A percentile compares a stretch with the other conserved stretches of the same genome.
Evolutionary conservation across 2,888 invertebrate genomes (phyloP).

Genomic region (Platycnemis pennipes): DNA sequence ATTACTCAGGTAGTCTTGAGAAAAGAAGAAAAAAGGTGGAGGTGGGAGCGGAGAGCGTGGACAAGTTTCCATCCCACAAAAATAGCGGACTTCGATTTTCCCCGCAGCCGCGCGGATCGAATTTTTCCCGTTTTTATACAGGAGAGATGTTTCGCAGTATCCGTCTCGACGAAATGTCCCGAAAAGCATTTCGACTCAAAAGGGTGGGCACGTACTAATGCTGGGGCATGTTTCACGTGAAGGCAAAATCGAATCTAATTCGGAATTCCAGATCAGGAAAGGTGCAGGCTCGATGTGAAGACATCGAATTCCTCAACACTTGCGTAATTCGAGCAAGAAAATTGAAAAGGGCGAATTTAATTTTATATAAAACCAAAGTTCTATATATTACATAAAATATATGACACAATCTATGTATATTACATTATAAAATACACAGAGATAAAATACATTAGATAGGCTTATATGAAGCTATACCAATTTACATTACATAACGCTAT

Average conservation of each 20-base stretch:
- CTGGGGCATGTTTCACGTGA: neutral
- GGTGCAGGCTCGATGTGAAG: neutral
- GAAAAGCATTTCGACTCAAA: neutral
- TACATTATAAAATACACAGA: too few species aligned
- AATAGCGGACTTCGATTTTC: conserved; percentile 61
- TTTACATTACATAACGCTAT: too few species aligned
- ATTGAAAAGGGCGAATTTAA: too few species aligned
- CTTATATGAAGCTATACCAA: too few species aligned
- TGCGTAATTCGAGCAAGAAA: too few species aligned
- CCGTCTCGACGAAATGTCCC: conserved; percentile 19
- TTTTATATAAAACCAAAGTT: too few species aligned
- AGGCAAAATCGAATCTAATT: conserved; percentile 1
- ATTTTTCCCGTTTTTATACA: neutral
- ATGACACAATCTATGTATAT: too few species aligned
- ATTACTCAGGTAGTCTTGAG: neutral
- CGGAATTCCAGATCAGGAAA: conserved; percentile 14
- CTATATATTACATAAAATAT: too few species aligned
- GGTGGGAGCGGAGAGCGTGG: neutral
- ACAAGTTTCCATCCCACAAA: neutral
- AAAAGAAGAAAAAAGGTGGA: neutral
- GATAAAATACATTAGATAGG: too few species aligned
- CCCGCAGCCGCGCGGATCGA: conserved; percentile 53
- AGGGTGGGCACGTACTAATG: neutral
- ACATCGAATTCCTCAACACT: too few species aligned
- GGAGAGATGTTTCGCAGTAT: neutral